Base-by-base conservation (phyloP, 2,797 vertebrate genomes). In the Takifugu rubripes region DNA sequence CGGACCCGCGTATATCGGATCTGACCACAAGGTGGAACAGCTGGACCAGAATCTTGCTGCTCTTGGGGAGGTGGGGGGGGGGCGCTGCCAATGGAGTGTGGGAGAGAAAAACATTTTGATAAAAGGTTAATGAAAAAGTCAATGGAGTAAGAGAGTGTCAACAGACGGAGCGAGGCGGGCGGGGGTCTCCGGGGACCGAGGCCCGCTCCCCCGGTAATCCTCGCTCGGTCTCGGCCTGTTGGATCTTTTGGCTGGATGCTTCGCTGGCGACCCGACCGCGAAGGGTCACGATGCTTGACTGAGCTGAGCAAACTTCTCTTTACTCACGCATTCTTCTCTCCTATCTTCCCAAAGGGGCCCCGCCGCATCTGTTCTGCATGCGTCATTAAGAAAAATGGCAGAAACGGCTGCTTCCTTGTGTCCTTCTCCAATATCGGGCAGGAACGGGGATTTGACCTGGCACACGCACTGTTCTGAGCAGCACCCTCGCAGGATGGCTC, bases 21-120 rank as follows among this genome's bases (percentile, higher is more conserved):
- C 16, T 69, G 74, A 70, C 86, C 87, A 89, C 84, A 72, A 85
- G 86, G 79, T 82, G 88, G 86, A 79, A 82, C 62, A 82, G 51
- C 68, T 78, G 66, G 66, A 74, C 81, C 73, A 70, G 61, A 31
- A 73, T 77, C 60, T 25, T 15, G 21, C 53, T 5, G 42, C 56
- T 49, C 21, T 21, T 21, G 21, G 21, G 29, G 27, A 9, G n/a
- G 5, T 17, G n/a, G 15, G 14, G 42, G 54, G 45, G 57, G 17
- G 54, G 53, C 66, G 43, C 43, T 6, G 48, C 72, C 68, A 58
- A 47, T 64, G 67, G 61, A 83, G 84, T 86, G 86, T 86, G 84
- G 79, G 79, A 84, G 86, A 83, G 67, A 69, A 85, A 84, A 89
- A 88, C 85, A 88, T 86, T 83, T 86, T 84, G 79, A 84, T 83